Percentiles rank a stretch among this genome's conserved stretches.
These are phyloP conservation scores for Tinamus major DNA, from an alignment of 2,797 vertebrate species.

Conservation along the genomic window DNA sequence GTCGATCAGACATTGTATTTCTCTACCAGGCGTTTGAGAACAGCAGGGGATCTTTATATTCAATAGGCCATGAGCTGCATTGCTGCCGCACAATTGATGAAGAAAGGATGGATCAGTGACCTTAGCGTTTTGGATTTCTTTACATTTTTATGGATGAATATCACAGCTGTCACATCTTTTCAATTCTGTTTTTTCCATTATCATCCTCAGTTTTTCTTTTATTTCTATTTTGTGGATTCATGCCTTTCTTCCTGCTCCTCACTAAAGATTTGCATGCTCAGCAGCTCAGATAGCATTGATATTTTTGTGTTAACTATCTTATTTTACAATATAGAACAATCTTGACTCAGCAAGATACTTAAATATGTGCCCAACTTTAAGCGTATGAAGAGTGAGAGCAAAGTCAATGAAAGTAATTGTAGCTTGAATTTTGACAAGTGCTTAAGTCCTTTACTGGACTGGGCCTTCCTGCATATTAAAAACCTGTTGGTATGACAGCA, in stretches of 20 bases:
- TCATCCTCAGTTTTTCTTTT: not conserved
- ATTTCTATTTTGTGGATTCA: not conserved
- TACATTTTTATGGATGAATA: conserved; percentile 61
- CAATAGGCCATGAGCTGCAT: conserved; percentile 51
- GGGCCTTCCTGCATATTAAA: not conserved
- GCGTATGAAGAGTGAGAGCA: not conserved
- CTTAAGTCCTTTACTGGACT: not conserved
- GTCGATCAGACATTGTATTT: conserved; percentile 45
- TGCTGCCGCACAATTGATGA: conserved; percentile 54
- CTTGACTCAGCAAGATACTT: conserved; percentile 36
- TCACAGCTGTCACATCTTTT: conserved; percentile 25
- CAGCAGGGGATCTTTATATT: conserved; percentile 56
- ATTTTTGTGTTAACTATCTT: not conserved
- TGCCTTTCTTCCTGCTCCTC: not conserved
- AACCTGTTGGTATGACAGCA: not conserved
- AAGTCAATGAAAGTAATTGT: not conserved
- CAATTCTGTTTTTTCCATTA: conserved; percentile 15
- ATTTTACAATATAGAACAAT: not conserved
- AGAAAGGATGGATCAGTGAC: conserved; percentile 43
- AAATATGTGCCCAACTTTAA: not conserved
- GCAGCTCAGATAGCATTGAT: not conserved
- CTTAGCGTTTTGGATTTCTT: conserved; percentile 44
- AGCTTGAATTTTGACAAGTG: not conserved
- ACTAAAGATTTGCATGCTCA: not conserved
- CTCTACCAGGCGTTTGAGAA: conserved; percentile 1